Evolutionary conservation across 2,113 vertebrate species (phyloP).

Genomic region (Antennarius striatus): DNA sequence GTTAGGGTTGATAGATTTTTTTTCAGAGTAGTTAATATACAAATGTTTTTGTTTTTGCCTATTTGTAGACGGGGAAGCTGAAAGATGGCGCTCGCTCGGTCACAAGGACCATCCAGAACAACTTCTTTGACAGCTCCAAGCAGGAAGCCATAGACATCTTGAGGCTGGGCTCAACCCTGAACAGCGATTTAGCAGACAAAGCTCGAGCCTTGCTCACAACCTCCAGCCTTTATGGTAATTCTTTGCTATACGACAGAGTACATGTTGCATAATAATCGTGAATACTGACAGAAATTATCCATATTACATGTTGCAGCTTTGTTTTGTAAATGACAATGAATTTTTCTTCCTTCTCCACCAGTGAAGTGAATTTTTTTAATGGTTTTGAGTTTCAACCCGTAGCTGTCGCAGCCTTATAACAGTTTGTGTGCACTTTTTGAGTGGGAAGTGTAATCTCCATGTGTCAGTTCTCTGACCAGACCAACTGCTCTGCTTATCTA

Average conservation of each 20-base stretch:
- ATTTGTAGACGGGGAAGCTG: slow-evolving; percentile 90
- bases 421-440: slow-evolving; percentile 20
- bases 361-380: background rate
- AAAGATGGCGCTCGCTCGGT: slow-evolving; percentile 99
- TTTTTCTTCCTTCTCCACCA: background rate
- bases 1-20: background rate
- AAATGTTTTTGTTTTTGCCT: slow-evolving; percentile 17
- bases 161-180: slow-evolving; percentile 95
- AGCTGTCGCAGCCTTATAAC: background rate
- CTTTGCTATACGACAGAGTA: background rate
- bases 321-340: background rate
- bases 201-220: slow-evolving; percentile 97
- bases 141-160: slow-evolving; percentile 98
- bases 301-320: background rate
- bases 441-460: slow-evolving; percentile 45
- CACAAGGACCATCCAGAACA: slow-evolving; percentile 98
- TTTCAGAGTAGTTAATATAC: slow-evolving; percentile 11
- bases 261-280: background rate
- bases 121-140: slow-evolving; percentile 99
- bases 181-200: slow-evolving; percentile 98
- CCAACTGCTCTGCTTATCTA: slow-evolving; percentile 66
- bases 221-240: slow-evolving; percentile 92
- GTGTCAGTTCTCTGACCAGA: slow-evolving; percentile 35
- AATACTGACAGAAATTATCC: background rate
- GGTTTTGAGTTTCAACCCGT: background rate